These are phyloP conservation scores for Dinothrombium tinctorium DNA, from an alignment of 1,140 invertebrate genomes.

Conservation along the genomic window DNA sequence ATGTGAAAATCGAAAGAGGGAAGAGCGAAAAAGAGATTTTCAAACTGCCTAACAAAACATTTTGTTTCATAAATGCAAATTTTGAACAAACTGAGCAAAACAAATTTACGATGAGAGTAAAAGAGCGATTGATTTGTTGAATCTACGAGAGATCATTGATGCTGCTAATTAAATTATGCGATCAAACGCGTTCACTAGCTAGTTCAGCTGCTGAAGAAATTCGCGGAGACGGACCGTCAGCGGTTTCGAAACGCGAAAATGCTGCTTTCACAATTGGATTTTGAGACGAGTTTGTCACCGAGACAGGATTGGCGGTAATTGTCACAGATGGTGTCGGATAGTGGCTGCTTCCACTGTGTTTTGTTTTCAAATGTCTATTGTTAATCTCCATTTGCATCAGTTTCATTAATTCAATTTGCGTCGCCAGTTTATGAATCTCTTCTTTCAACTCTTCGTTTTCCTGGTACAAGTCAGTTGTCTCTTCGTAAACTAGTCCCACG, in stretches of 20 bases:
- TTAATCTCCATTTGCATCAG: slow-evolving; percentile 76
- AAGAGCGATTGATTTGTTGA: too few species aligned
- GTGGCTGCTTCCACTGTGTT: slow-evolving; percentile 32
- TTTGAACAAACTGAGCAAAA: too few species aligned
- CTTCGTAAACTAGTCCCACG: slow-evolving; percentile 47
- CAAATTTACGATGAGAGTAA: too few species aligned
- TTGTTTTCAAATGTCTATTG: slow-evolving; percentile 59
- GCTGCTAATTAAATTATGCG: too few species aligned
- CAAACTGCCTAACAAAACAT: too few species aligned
- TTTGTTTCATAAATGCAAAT: too few species aligned
- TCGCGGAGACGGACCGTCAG: slow-evolving; percentile 21
- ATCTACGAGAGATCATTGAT: too few species aligned
- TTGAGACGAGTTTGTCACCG: slow-evolving; percentile 20
- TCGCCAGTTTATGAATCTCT: slow-evolving; percentile 64
- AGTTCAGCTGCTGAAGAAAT: slow-evolving; percentile 21
- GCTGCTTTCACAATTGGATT: slow-evolving; percentile 20
- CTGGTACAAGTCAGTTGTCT: slow-evolving; percentile 50
- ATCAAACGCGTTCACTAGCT: slow-evolving; percentile 24
- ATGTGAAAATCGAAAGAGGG: too few species aligned
- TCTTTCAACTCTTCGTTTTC: slow-evolving; percentile 77
- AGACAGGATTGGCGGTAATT: slow-evolving; percentile 19
- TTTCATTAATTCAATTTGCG: slow-evolving; percentile 75
- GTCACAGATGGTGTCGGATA: slow-evolving; percentile 13
- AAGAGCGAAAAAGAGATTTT: too few species aligned
- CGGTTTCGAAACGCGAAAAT: slow-evolving; percentile 19